Evolutionary conservation across 2,888 invertebrate species (phyloP).

Genomic region (Silvanus unidentatus): DNA sequence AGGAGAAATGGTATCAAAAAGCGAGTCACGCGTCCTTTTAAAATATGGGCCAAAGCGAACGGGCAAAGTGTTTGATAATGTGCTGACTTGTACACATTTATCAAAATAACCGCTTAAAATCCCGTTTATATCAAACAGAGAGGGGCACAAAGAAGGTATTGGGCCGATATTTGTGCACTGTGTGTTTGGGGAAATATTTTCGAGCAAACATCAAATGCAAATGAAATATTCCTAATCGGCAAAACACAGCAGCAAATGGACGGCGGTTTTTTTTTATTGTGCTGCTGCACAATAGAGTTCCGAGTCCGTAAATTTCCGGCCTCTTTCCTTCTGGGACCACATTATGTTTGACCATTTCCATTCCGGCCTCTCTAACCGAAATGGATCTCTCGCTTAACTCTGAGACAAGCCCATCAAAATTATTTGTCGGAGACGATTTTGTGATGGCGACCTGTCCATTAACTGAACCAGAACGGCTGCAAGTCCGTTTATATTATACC

Average conservation of each 20-base stretch:
- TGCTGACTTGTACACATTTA: slow-evolving; percentile 37
- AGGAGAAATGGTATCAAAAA: slow-evolving; percentile 28
- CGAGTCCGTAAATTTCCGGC: slow-evolving; percentile 14
- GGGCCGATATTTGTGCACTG: not conserved
- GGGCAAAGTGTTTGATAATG: slow-evolving; percentile 38
- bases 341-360: slow-evolving; percentile 14
- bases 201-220: not conserved
- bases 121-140: slow-evolving; percentile 17
- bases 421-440: too few relatives aligned
- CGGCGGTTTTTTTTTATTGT: too few relatives aligned
- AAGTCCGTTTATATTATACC: slow-evolving; percentile 24
- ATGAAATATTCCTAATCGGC: too few relatives aligned
- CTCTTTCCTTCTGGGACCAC: slow-evolving; percentile 15
- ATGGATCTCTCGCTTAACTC: slow-evolving; percentile 29
- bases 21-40: slow-evolving; percentile 33
- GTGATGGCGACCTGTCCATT: slow-evolving; percentile 26
- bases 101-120: slow-evolving; percentile 31
- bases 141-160: not conserved
- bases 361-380: slow-evolving; percentile 32
- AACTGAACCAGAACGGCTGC: slow-evolving; percentile 22
- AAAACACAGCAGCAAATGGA: too few relatives aligned
- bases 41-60: slow-evolving; percentile 29
- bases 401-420: slow-evolving; percentile 16
- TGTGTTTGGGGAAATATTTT: not conserved
- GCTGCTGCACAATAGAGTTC: too few relatives aligned